Evolutionary conservation across 2,888 invertebrate species (phyloP).

Genomic region (Caenorhabditis wallacei): DNA sequence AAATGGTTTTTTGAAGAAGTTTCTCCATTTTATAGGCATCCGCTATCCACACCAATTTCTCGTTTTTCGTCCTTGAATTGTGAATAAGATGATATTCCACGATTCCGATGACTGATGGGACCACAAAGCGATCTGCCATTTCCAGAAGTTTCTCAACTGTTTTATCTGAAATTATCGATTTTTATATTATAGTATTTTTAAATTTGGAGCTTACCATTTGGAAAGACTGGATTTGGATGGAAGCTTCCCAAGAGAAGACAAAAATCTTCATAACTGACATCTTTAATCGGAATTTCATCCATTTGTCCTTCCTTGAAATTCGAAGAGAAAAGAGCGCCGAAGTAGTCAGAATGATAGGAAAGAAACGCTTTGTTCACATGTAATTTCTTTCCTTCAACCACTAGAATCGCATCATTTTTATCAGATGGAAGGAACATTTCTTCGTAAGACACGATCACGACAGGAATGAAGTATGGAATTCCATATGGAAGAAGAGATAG

Average conservation of each 20-base stretch:
- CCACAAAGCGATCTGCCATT: background rate
- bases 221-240: background rate
- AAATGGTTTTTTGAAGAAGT: background rate
- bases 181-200: background rate
- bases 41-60: background rate
- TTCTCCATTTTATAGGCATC: background rate
- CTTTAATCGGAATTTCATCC: conserved; percentile 8
- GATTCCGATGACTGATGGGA: background rate
- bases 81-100: background rate
- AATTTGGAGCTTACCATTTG: conserved; percentile 8
- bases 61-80: background rate
- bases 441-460: background rate
- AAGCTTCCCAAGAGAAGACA: background rate
- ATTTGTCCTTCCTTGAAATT: conserved; percentile 20
- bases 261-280: conserved; percentile 10
- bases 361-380: conserved; percentile 19
- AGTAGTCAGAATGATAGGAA: conserved; percentile 16
- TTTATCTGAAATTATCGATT: background rate
- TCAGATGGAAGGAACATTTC: conserved; percentile 6
- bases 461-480: background rate
- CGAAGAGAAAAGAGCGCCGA: conserved; percentile 9
- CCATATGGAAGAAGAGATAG: background rate
- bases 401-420: conserved; percentile 9
- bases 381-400: conserved; percentile 2
- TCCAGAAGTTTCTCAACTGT: conserved; percentile 9